Percentiles rank a stretch among this genome's conserved stretches.
Conservation (phyloP, 2,113 vertebrate species). For the Pyxicephalus adspersus region DNA sequence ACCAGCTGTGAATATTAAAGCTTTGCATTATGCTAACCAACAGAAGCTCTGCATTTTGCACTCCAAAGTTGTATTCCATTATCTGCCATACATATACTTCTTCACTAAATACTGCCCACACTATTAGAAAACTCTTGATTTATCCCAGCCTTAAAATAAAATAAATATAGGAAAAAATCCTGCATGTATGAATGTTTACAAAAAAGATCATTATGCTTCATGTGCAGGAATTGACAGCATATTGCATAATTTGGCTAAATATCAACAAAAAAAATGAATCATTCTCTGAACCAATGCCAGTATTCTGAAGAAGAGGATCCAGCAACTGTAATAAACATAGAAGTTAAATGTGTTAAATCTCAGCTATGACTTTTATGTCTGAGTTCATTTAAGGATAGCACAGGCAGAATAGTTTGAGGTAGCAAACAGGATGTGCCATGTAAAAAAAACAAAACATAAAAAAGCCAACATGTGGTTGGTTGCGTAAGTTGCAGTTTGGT, state of each 20-base stretch:
- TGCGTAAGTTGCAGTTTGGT: not conserved
- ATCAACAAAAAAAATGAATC: not conserved
- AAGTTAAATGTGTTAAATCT: not conserved
- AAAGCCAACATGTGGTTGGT: not conserved
- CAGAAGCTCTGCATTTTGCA: too few relatives aligned
- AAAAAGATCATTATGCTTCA: too few relatives aligned
- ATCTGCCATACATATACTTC: too few relatives aligned
- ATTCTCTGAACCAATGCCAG: not conserved
- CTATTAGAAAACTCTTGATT: too few relatives aligned
- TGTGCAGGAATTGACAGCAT: not conserved
- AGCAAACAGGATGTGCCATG: not conserved
- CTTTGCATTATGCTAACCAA: too few relatives aligned
- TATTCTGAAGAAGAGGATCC: not conserved
- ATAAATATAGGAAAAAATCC: too few relatives aligned
- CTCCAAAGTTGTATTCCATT: too few relatives aligned
- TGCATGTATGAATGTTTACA: too few relatives aligned
- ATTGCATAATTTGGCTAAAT: not conserved
- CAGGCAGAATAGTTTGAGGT: not conserved
- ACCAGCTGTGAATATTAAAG: too few relatives aligned
- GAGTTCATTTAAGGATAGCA: constrained; percentile 17
- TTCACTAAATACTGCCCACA: too few relatives aligned
- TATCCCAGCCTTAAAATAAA: too few relatives aligned
- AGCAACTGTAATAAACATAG: not conserved
- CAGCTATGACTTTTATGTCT: not conserved
- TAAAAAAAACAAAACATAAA: not conserved